Percentiles rank a stretch among this genome's conserved stretches.
Evolutionary conservation across 2,113 vertebrate genomes (phyloP).

Genomic region (Calidris pugnax): DNA sequence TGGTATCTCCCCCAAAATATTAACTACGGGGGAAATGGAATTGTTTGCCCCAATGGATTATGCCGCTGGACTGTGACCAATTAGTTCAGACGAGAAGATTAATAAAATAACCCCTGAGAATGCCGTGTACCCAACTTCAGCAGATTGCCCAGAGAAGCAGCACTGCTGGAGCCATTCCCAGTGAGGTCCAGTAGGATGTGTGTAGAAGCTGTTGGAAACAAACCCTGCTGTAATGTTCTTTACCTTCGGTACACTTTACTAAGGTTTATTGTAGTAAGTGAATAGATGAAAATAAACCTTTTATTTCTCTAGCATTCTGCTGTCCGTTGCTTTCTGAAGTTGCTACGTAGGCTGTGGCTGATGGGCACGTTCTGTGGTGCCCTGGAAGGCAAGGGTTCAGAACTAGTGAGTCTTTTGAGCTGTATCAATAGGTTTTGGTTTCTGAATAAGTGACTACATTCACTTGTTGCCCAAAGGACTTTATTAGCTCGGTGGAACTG

Average conservation of each 20-base stretch:
- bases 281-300: conserved; percentile 73
- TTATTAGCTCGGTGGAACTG: conserved; percentile 62
- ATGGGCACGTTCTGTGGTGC: fast-evolving
- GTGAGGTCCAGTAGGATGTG: background rate
- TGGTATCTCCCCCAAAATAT: too few species aligned
- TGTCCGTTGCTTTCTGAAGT: background rate
- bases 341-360: background rate
- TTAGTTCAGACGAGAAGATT: too few species aligned
- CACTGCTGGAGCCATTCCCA: too few species aligned
- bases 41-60: too few species aligned
- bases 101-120: too few species aligned
- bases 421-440: background rate
- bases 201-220: background rate
- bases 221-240: background rate
- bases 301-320: conserved; percentile 72
- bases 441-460: conserved; percentile 10
- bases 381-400: background rate
- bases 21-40: too few species aligned
- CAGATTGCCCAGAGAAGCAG: too few species aligned
- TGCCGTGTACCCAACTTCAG: too few species aligned
- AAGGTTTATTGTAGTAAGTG: conserved; percentile 51
- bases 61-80: too few species aligned
- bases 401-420: background rate
- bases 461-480: conserved; percentile 42
- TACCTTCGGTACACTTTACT: conserved; percentile 33